A percentile compares a stretch with the other conserved stretches of the same genome.
These are phyloP conservation scores for Carpatolechia fugitivella DNA, from an alignment of 2,888 invertebrate species.

Conservation along the genomic window DNA sequence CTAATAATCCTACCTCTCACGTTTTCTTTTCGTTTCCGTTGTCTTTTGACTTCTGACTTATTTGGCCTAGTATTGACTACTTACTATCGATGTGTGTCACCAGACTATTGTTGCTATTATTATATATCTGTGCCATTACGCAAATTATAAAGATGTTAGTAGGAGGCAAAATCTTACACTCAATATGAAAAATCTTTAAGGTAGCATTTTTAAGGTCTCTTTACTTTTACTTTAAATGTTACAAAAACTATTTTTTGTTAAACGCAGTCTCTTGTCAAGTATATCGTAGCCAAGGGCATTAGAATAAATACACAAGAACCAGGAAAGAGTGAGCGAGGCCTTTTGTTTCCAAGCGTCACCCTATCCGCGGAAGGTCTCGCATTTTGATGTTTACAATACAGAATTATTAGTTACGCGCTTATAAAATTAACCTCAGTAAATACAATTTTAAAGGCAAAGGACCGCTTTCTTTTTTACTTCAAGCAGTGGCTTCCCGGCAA, in stretches of 20 bases:
- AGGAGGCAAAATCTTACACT: too few relatives aligned
- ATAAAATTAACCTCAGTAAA: too few relatives aligned
- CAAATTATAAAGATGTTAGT: too few relatives aligned
- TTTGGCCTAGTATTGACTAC: constrained; percentile 3
- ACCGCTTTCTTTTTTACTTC: too few relatives aligned
- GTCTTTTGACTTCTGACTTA: constrained; percentile 10
- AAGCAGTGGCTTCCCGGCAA: too few relatives aligned
- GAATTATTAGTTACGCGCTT: too few relatives aligned
- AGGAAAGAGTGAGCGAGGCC: constrained; percentile 65
- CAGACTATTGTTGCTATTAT: not conserved
- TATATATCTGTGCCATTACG: not conserved
- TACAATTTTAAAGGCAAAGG: too few relatives aligned
- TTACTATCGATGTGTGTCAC: constrained; percentile 1
- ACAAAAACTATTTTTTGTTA: not conserved
- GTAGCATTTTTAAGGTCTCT: too few relatives aligned
- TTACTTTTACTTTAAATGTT: not conserved
- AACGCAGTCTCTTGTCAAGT: constrained; percentile 21
- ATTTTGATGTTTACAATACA: constrained; percentile 21
- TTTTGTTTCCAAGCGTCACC: constrained; percentile 62
- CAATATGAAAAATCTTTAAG: too few relatives aligned
- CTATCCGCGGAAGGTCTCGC: constrained; percentile 61
- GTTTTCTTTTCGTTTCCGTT: not conserved
- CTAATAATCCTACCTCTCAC: not conserved
- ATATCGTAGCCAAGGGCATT: constrained; percentile 58
- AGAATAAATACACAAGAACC: constrained; percentile 55